Evolutionary conservation across 2,888 invertebrate species (phyloP).

Genomic region (Daptonema setosum): DNA sequence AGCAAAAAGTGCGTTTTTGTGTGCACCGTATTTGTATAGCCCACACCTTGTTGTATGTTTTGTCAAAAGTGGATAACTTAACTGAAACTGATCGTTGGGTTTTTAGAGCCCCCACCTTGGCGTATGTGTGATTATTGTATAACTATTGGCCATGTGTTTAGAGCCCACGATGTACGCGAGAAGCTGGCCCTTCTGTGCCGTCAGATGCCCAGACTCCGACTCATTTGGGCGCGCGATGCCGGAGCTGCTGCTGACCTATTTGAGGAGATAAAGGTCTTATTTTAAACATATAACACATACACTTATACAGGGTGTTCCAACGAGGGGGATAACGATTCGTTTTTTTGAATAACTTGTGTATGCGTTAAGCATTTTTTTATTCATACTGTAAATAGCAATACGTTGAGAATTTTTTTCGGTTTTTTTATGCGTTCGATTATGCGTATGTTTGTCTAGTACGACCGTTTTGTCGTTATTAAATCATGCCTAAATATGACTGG

Average conservation of each 20-base stretch:
- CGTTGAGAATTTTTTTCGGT: too few relatives aligned
- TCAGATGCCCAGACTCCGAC: not conserved
- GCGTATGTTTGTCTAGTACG: too few relatives aligned
- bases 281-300: too few relatives aligned
- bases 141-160: not conserved
- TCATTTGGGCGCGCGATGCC: not conserved
- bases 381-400: too few relatives aligned
- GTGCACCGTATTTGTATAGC: not conserved
- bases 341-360: too few relatives aligned
- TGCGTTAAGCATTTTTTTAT: too few relatives aligned
- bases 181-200: not conserved
- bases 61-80: not conserved
- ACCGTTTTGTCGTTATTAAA: too few relatives aligned
- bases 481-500: too few relatives aligned
- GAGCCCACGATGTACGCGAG: not conserved
- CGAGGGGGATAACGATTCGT: too few relatives aligned
- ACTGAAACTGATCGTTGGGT: too few relatives aligned
- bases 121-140: not conserved
- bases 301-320: too few relatives aligned
- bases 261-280: not conserved
- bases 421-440: too few relatives aligned
- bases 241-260: not conserved
- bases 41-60: not conserved
- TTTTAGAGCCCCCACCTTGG: not conserved
- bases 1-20: not conserved